Conservation (phyloP, 2,888 invertebrate genomes). For the Andrena trimmerana region DNA sequence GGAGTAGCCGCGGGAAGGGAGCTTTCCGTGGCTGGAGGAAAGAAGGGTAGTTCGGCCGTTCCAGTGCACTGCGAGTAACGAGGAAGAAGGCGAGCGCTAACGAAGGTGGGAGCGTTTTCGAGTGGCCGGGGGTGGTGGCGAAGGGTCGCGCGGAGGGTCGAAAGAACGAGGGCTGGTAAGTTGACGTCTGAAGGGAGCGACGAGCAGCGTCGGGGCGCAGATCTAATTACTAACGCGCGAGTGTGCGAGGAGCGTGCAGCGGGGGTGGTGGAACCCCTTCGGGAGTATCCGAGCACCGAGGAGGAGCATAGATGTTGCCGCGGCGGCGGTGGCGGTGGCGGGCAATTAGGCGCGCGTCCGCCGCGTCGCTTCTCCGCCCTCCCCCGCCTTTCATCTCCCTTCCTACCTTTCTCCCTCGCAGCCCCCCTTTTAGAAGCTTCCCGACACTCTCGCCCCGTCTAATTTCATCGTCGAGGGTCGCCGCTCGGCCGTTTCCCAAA, state of each 20-base stretch:
- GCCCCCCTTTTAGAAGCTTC: neutral
- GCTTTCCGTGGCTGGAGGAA: constrained; percentile 10
- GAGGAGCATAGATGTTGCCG: constrained; percentile 62
- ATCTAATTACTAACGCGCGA: constrained; percentile 82
- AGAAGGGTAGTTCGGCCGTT: constrained; percentile 10
- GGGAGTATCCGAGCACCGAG: constrained; percentile 50
- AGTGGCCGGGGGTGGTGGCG: constrained; percentile 28
- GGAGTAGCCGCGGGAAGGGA: constrained; percentile 25
- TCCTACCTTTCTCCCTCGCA: neutral
- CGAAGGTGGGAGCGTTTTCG: constrained; percentile 3
- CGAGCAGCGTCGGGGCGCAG: constrained; percentile 73
- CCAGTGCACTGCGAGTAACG: constrained; percentile 10
- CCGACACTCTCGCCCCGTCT: constrained; percentile 11
- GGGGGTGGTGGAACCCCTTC: constrained; percentile 65
- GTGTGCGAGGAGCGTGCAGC: constrained; percentile 74
- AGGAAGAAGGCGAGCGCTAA: constrained; percentile 23
- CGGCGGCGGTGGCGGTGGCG: constrained; percentile 70
- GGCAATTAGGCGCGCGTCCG: constrained; percentile 79
- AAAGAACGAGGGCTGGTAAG: constrained; percentile 67
- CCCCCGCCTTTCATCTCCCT: neutral
- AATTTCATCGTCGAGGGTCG: constrained; percentile 16
- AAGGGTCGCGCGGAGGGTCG: constrained; percentile 57
- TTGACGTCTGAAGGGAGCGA: constrained; percentile 76
- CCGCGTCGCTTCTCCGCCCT: constrained; percentile 62
- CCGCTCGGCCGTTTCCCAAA: constrained; percentile 12